These are phyloP conservation scores for Oithona nana DNA, from an alignment of 2,888 invertebrate genomes.

Conservation along the genomic window DNA sequence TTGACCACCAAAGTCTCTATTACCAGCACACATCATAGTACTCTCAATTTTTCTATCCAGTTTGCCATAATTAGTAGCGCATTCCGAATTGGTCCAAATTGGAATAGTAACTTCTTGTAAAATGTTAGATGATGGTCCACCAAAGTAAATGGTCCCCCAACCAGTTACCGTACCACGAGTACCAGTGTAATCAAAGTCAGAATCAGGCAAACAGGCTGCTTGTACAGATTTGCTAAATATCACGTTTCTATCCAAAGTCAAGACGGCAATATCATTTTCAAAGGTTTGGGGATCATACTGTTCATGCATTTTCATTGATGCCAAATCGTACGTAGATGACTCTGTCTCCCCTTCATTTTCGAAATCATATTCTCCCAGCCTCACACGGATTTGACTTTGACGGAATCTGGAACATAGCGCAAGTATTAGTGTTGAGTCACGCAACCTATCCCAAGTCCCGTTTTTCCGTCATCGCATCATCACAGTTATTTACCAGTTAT, in stretches of 20 bases:
- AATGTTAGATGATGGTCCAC: conserved; percentile 44
- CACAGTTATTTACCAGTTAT: too few species aligned
- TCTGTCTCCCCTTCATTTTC: conserved; percentile 44
- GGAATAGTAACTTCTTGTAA: conserved; percentile 59
- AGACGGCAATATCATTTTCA: conserved; percentile 54
- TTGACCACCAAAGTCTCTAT: conserved; percentile 49
- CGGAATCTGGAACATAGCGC: conserved; percentile 34
- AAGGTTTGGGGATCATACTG: conserved; percentile 46
- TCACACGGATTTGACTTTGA: conserved; percentile 41
- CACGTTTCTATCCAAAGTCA: conserved; percentile 27
- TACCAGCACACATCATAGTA: conserved; percentile 55
- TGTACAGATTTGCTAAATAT: conserved; percentile 43
- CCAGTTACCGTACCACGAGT: conserved; percentile 20
- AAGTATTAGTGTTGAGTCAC: too few species aligned
- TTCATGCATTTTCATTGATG: conserved; percentile 43
- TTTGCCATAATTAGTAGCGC: conserved; percentile 27
- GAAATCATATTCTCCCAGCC: conserved; percentile 67
- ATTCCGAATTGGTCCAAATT: conserved; percentile 49
- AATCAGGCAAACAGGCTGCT: conserved; percentile 62
- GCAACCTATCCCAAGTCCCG: too few species aligned
- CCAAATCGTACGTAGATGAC: conserved; percentile 46
- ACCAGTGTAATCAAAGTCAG: conserved; percentile 25
- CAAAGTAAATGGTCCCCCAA: conserved; percentile 54
- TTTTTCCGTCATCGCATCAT: too few species aligned
- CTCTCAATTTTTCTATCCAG: conserved; percentile 29